phyloP scores from a whole-genome alignment of 2,797 vertebrate genomes.

The Cottoperca gobio region DNA sequence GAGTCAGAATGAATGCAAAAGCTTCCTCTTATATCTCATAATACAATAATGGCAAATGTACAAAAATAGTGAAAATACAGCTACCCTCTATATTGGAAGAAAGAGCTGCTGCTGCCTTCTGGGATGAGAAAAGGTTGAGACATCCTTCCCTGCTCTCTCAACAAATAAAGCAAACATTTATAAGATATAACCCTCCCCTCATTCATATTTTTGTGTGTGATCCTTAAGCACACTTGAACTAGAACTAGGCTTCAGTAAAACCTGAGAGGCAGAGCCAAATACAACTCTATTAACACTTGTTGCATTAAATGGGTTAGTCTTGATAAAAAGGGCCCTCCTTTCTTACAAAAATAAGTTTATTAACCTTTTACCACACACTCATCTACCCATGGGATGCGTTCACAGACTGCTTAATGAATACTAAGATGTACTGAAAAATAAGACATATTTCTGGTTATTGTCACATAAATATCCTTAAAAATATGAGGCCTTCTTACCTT shows the following conservation, averaged over 20 bases:
- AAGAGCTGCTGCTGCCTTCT: not conserved
- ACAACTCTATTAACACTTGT: not conserved
- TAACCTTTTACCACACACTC: not conserved
- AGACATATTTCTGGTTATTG: not conserved
- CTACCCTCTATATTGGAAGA: not conserved
- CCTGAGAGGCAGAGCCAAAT: not conserved
- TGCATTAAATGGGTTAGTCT: not conserved
- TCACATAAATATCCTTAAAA: not conserved
- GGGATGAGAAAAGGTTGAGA: not conserved
- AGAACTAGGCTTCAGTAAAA: not conserved
- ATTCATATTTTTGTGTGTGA: not conserved
- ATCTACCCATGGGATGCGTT: not conserved
- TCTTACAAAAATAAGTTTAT: not conserved
- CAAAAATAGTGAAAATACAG: not conserved
- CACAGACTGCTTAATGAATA: not conserved
- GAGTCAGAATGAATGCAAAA: not conserved
- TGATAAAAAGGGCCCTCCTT: not conserved
- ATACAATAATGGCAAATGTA: not conserved
- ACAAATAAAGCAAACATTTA: constrained; percentile 9
- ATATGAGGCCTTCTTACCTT: not conserved
- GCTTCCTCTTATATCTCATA: not conserved
- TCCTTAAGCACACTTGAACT: not conserved
- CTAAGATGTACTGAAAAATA: not conserved
- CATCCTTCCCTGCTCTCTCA: not conserved
- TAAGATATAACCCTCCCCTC: not conserved